Evolutionary conservation across 2,113 vertebrate species (phyloP).

Genomic region (Panthera uncia): DNA sequence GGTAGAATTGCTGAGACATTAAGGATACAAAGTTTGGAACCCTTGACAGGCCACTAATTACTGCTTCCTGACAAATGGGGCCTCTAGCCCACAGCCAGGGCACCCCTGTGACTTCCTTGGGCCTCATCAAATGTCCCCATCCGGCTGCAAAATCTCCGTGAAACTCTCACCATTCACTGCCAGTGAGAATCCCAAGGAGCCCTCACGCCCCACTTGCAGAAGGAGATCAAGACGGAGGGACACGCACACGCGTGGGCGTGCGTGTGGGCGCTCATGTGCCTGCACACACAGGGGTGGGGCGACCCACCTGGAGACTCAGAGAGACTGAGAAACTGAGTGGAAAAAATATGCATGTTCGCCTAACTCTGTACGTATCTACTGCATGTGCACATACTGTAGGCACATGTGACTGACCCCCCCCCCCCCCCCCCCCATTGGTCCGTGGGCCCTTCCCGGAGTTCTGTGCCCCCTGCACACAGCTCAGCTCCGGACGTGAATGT

Average conservation of each 20-base stretch:
- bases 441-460: neutral
- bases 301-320: neutral
- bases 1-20: neutral
- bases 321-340: neutral
- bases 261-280: accelerated
- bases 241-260: accelerated
- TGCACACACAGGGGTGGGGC: neutral
- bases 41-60: neutral
- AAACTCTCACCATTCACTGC: neutral
- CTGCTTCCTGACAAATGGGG: neutral
- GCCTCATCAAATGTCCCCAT: neutral
- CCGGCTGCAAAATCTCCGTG: neutral
- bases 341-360: accelerated
- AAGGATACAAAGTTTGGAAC: neutral
- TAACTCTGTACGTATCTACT: neutral
- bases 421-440: accelerated
- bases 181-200: neutral
- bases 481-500: neutral
- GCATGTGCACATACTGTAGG: accelerated
- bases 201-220: neutral
- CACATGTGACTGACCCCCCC: accelerated
- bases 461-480: neutral
- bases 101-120: neutral
- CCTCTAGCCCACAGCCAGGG: neutral
- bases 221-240: neutral